Percentiles rank a stretch among this genome's conserved stretches.
These are phyloP conservation scores for Drosophila elegans DNA, from an alignment of 1,140 invertebrate genomes.

Conservation along the genomic window DNA sequence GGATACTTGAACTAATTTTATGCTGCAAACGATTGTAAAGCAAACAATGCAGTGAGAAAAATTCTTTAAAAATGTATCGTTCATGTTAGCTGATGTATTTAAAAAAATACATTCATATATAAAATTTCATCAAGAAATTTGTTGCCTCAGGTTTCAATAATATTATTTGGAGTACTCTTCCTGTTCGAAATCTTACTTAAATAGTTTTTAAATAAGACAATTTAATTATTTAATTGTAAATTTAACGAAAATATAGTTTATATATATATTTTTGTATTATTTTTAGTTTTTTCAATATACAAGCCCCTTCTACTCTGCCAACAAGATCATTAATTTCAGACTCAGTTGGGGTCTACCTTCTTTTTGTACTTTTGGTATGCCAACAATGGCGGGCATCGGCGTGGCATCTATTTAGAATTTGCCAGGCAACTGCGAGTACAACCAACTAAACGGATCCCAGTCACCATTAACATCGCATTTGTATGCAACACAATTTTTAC, in stretches of 20 bases:
- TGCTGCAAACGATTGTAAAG: background rate
- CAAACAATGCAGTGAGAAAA: background rate
- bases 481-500: constrained; percentile 66
- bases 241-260: too few relatives aligned
- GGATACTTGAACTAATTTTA: constrained; percentile 43
- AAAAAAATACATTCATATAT: too few relatives aligned
- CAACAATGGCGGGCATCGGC: constrained; percentile 48
- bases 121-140: too few relatives aligned
- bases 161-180: too few relatives aligned
- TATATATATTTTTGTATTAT: background rate
- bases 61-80: too few relatives aligned
- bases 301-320: constrained; percentile 24
- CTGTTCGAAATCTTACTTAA: too few relatives aligned
- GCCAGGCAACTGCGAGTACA: constrained; percentile 24
- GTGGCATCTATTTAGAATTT: constrained; percentile 43
- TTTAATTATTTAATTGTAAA: too few relatives aligned
- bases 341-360: constrained; percentile 17
- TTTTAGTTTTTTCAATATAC: constrained; percentile 11
- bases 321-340: constrained; percentile 72
- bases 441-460: constrained; percentile 38
- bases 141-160: too few relatives aligned
- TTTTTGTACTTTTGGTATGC: constrained; percentile 30
- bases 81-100: too few relatives aligned
- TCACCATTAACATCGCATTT: constrained; percentile 59
- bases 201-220: too few relatives aligned